phyloP scores from a whole-genome alignment of 1,140 invertebrate genomes.

The Pachypeltis micranthus region DNA sequence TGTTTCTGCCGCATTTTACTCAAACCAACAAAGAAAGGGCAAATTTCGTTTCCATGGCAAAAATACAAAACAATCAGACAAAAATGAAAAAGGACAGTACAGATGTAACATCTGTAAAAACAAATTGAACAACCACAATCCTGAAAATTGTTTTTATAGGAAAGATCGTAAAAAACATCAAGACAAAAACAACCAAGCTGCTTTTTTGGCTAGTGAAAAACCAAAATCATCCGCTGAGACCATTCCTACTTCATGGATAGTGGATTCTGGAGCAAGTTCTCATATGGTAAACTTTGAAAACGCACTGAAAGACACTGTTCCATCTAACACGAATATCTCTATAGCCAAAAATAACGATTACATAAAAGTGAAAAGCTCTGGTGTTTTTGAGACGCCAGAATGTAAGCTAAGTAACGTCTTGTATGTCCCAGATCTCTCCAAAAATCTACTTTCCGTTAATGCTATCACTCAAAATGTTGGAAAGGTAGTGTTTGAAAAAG shows the following conservation, averaged over 20 bases:
- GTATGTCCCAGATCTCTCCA: slow-evolving; percentile 5
- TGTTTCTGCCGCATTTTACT: background rate
- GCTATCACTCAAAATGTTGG: slow-evolving; percentile 13
- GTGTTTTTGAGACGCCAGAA: background rate
- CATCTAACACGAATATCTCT: background rate
- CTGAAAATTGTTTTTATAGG: slow-evolving; percentile 13
- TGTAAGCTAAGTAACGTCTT: slow-evolving; percentile 8
- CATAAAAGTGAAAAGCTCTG: background rate
- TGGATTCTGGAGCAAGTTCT: slow-evolving; percentile 2
- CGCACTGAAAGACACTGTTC: background rate
- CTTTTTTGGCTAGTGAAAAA: background rate
- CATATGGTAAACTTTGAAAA: background rate
- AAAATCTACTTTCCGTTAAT: slow-evolving; percentile 15
- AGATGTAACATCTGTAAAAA: background rate
- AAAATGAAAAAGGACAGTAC: background rate
- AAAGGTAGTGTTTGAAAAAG: slow-evolving; percentile 9
- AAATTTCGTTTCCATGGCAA: background rate
- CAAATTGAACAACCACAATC: slow-evolving; percentile 10
- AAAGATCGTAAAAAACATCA: background rate
- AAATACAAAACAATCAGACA: background rate
- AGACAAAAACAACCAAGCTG: background rate
- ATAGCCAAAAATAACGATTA: background rate
- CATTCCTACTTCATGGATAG: background rate
- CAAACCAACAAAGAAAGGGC: background rate
- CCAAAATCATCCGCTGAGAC: background rate